Base-by-base conservation (phyloP, 2,113 vertebrate genomes). In the Pao palembangensis region DNA sequence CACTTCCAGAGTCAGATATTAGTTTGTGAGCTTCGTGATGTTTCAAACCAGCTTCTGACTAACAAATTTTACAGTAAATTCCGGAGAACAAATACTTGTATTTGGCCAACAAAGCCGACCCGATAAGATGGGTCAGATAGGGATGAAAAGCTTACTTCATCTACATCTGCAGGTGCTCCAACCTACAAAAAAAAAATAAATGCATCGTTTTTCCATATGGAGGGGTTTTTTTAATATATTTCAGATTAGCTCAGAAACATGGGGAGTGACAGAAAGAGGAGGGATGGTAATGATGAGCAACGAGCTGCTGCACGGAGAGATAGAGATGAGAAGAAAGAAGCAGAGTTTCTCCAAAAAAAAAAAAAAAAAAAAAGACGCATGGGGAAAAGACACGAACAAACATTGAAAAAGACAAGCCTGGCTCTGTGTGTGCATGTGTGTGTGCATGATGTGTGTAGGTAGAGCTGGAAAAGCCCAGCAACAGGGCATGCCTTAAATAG, bases 401-500 rank as follows among this genome's bases (percentile, higher is more conserved):
- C 20, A 71, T 61, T 38, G 0, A 58, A 48, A 16, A 64, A 55
- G 44, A 51, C 38, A 67, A 69, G 64, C 23, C 31, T 0, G 25
- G 58, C 25, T 58, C 28, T 48, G 50, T 55, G 47, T 48, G 15
- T 34, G 51, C 16, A 6, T 52, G 51, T 52, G 14, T 17, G 19
- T 7, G 56, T 28, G 15, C 48, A 50, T 57, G 47, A 3, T 53
- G 20, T 11, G 56, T 34, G 25, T 34, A 23, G 25, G 23, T 52
- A 15, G 58, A 17, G 55, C 28, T 64, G 81, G 81, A 79, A 82
- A 82, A 82, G 76, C 83, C 79, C 80, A 84, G 85, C 83, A 85
- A 85, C 83, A 84, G 81, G 73, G 71, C 75, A 73, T 78, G 81
- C 85, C 79, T 84, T 78, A 84, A 87, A 86, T 85, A 87, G 78